These are phyloP conservation scores for Clarias platycephalus DNA, from an alignment of 2,797 vertebrate genomes.

Conservation along the genomic window DNA sequence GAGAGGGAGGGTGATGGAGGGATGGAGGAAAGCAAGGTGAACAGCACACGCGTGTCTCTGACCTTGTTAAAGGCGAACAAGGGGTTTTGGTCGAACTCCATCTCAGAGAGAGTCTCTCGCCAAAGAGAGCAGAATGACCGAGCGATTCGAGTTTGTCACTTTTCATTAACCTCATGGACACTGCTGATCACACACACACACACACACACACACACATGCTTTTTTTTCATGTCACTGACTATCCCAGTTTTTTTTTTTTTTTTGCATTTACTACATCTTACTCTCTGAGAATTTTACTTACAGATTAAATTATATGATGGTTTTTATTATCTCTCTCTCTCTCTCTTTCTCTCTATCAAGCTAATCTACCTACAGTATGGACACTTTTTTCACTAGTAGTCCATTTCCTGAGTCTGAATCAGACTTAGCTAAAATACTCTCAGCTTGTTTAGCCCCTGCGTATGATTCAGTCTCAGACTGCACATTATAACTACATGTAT, in stretches of 20 bases:
- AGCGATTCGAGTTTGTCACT: slow-evolving; percentile 78
- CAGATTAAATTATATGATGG: too few species aligned
- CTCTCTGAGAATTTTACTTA: not conserved
- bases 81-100: slow-evolving; percentile 72
- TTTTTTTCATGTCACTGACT: not conserved
- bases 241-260: not conserved
- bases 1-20: not conserved
- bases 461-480: not conserved
- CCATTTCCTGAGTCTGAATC: not conserved
- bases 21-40: slow-evolving; percentile 45
- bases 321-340: not conserved
- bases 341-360: not conserved
- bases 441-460: too few species aligned
- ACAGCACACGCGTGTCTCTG: slow-evolving; percentile 67
- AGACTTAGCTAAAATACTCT: not conserved
- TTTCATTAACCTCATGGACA: slow-evolving; percentile 80
- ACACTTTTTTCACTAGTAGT: not conserved
- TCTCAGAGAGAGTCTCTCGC: slow-evolving; percentile 49
- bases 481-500: not conserved
- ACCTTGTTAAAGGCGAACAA: slow-evolving; percentile 76
- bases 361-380: too few species aligned
- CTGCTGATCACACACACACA: slow-evolving; percentile 58
- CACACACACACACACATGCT: slow-evolving; percentile 18
- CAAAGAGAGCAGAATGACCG: slow-evolving; percentile 67
- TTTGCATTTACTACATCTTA: not conserved